These are phyloP conservation scores for Dichetophora obliterata DNA, from an alignment of 2,888 invertebrate species.

Conservation along the genomic window DNA sequence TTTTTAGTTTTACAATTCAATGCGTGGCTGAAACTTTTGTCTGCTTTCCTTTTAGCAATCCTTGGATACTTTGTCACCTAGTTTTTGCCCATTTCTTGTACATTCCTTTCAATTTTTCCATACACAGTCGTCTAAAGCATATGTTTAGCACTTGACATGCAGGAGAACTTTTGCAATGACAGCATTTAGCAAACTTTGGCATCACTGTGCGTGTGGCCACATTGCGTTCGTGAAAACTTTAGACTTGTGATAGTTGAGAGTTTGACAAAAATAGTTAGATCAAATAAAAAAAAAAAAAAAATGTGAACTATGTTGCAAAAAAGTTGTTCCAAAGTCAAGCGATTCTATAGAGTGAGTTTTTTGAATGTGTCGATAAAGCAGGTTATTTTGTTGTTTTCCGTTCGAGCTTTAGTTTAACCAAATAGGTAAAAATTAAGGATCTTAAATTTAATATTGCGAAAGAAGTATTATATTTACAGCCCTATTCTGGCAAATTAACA, in stretches of 20 bases:
- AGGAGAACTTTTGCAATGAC: conserved; percentile 9
- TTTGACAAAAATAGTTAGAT: neutral
- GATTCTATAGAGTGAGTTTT: neutral
- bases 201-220: neutral
- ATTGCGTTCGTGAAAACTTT: neutral
- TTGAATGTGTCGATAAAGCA: no score
- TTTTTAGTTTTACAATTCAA: neutral
- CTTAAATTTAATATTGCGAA: no score
- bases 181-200: conserved; percentile 3
- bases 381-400: no score
- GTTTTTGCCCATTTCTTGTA: neutral
- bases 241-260: neutral
- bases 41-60: no score
- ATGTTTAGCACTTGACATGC: conserved; percentile 7
- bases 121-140: neutral
- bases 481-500: no score
- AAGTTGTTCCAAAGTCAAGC: conserved; percentile 15
- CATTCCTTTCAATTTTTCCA: neutral
- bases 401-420: no score
- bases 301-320: neutral
- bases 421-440: neutral
- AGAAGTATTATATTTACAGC: no score
- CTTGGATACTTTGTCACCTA: no score
- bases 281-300: neutral
- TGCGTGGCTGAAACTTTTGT: no score